A percentile compares a stretch with the other conserved stretches of the same genome.
Conservation (phyloP, 2,113 vertebrate species). For the Alosa alosa region DNA sequence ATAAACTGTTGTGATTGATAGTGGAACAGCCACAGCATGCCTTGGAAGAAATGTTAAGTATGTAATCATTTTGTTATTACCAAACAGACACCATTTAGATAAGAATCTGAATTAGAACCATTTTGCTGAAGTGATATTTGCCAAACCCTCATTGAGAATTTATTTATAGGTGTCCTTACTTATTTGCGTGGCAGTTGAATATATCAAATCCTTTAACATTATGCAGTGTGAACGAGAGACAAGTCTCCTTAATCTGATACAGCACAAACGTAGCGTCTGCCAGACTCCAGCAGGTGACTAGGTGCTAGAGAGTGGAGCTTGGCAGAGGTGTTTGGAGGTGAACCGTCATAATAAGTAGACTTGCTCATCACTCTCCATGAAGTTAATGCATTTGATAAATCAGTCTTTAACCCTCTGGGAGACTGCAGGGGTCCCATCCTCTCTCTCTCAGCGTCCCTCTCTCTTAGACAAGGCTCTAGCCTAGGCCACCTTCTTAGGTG, state of each 20-base stretch:
- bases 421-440: not conserved
- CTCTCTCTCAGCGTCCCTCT: not conserved
- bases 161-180: slow-evolving; percentile 60
- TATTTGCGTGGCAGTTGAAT: slow-evolving; percentile 51
- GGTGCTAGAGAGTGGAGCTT: slow-evolving; percentile 43
- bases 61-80: slow-evolving; percentile 47
- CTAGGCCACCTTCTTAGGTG: not conserved
- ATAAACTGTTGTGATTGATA: slow-evolving; percentile 1
- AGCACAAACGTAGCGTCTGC: slow-evolving; percentile 50
- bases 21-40: slow-evolving; percentile 55
- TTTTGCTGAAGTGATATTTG: slow-evolving; percentile 80
- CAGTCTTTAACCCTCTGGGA: slow-evolving; percentile 37
- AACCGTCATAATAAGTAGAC: slow-evolving; percentile 34
- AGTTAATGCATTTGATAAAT: slow-evolving; percentile 27
- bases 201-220: slow-evolving; percentile 32
- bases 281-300: slow-evolving; percentile 45
- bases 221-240: slow-evolving; percentile 26
- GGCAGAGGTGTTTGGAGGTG: slow-evolving; percentile 39
- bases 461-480: not conserved
- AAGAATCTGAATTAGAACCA: slow-evolving; percentile 71
- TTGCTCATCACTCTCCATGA: slow-evolving; percentile 22
- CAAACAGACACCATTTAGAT: slow-evolving; percentile 11
- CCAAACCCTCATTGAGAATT: slow-evolving; percentile 63
- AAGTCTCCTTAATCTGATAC: slow-evolving; percentile 46
- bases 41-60: slow-evolving; percentile 28